Base-by-base conservation (phyloP, 2,888 invertebrate species). In the Cristatella mucedo region DNA sequence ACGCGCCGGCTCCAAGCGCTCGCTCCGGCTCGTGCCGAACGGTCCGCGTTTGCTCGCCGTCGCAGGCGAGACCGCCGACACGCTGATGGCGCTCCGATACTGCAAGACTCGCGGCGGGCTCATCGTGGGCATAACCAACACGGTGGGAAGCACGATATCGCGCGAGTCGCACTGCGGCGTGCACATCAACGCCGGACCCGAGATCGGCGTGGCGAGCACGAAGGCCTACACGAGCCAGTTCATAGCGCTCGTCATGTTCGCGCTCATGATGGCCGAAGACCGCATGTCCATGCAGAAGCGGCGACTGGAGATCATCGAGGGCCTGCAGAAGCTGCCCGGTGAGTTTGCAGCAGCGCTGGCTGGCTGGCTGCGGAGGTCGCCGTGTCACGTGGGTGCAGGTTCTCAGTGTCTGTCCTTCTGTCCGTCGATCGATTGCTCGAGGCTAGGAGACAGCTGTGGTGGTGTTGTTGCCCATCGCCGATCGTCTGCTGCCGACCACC, bases 191-290 rank as follows among this genome's bases (percentile, higher is more conserved):
- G 97, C 97, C 26, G 97, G 97, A 0, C 97, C 97, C 4, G 97
- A 99, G 72, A 99, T 99, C 53, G 97, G 97, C 68, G 97, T 99
- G 1, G 97, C 97, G 22, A 93, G 91, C 34, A 99, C 97, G 3
- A 99, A 99, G n/a, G 97, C 97, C 0, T 99, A 99, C 68, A 99
- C 97, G 1, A 95, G 93, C 46, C 97, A 99, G 67, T 93, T 97
- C 67, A 82, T 99, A 48, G 85, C 95, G 0, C 73, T 99, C 49
- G 91, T 97, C 15, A 89, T 99, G 91, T 95, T 99, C 63, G 93
- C 87, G 0, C 71, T 99, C 46, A 87, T 93, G 29, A 84, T 99
- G 78, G 86, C 89, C 61, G 95, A 97, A 64, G 97, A 99, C 68
- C 77, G 93, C 50, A 80, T 93, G 57, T 95, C 95, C 0, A 73